Conservation (phyloP, 1,140 invertebrate species). For the Carposina sasakii region DNA sequence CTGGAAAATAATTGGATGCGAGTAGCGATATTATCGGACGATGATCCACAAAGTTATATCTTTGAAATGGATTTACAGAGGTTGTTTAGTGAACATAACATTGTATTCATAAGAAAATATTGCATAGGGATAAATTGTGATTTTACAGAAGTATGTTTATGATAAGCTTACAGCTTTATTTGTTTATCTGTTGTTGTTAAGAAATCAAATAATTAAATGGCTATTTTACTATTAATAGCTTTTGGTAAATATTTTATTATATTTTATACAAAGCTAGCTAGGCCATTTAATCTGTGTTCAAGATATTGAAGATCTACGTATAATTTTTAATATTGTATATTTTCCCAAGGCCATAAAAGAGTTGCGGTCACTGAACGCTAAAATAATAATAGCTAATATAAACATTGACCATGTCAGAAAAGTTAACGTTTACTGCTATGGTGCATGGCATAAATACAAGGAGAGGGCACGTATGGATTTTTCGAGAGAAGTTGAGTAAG, state of each 20-base stretch:
- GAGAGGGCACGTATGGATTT: no score
- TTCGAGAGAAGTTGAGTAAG: no score
- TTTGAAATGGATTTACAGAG: constrained; percentile 16
- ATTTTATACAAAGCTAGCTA: no score
- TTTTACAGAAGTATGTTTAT: constrained; percentile 13
- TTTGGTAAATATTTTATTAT: no score
- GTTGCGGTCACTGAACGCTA: constrained; percentile 2
- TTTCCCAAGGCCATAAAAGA: constrained; percentile 6
- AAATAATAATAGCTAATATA: constrained; percentile 13
- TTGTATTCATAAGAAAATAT: constrained; percentile 11
- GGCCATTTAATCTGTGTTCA: no score
- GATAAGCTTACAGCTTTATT: not conserved
- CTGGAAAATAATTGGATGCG: constrained; percentile 17
- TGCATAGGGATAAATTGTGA: constrained; percentile 1
- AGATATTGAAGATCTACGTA: no score
- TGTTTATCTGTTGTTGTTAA: not conserved
- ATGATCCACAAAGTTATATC: constrained; percentile 13
- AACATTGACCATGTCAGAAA: not conserved
- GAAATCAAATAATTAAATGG: no score
- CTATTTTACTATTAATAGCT: no score
- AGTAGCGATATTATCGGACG: constrained; percentile 25
- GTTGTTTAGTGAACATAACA: constrained; percentile 9
- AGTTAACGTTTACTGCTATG: no score
- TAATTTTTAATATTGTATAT: not conserved
- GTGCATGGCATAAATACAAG: no score